Evolutionary conservation across 2,888 invertebrate species (phyloP), one percentile per base, ranked within the genome.

Genomic region (Andrena minutula): DNA sequence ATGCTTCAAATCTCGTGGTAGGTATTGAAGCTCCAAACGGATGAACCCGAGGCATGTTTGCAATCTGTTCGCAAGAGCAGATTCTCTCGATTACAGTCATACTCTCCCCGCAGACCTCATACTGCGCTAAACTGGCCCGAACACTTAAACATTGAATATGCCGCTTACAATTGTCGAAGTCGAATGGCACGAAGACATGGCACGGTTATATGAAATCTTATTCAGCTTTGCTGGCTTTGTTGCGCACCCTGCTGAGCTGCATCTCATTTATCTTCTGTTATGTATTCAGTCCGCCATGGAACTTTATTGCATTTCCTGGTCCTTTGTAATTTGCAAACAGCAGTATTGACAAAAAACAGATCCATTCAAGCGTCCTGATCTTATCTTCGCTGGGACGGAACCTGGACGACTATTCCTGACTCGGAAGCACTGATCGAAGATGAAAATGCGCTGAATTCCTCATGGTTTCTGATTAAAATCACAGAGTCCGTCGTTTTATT

Each of bases 281-380:
- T 35, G 47, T 58, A 68, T 66, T 66, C 49, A 5, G 49, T 49
- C 26, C 30, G 51, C 16, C 23, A 64, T 35, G 16, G n/a, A 74
- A 51, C 41, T 81, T 79, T 81, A 79, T 81, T 81, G 81, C 79
- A 47, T 74, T 53, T n/a, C 35, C 41, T 35, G 60, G 41, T 26
- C 69, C 70, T 74, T 79, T 70, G 64, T 74, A 70, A 49, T 35
- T 47, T 32, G 30, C 23, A 16, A 64, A 28, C 32, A 20, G 64
- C 73, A 72, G 72, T 79, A 63, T 61, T 47, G 41, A 20, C 49
- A 35, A 53, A 51, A 71, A 63, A 26, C 56, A 68, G 72, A 66
- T 47, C 32, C 26, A 26, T 49, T 26, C 30, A 5, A 47, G 32
- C 47, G 60, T 20, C 47, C 66, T 23, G 26, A 47, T 12, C n/a